Evolutionary conservation across 37 sponge, comb jelly and placozoan species (phyloP), one percentile per base, ranked within the genome.

Genomic region (Ephydatia muelleri): DNA sequence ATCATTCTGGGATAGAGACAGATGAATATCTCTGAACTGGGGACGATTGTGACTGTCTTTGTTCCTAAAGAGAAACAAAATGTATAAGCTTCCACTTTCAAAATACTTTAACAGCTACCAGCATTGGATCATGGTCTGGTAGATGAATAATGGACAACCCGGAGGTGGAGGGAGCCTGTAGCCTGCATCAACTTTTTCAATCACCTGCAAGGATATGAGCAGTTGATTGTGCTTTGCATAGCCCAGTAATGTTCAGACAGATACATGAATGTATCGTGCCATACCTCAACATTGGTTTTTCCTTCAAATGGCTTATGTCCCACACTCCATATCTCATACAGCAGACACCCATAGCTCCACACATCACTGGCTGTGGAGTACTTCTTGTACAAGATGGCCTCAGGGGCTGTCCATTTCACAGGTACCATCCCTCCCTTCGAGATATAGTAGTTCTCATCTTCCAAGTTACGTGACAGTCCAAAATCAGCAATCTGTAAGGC

Each of bases 281-380:
- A 71, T 71, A 71, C 72, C 72, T 71, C 72, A 34, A 34, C 32
- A 40, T 76, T 76, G 6, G 77, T 39, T 3, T 37, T 38, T 76
- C 38, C 38, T 37, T 76, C 77, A 76, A 76, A 76, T 37, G 77
- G 77, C 38, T 34, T 76, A 76, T 76, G 77, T 0, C 77, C 77
- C 77, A 76, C 25, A 38, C 77, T 76, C 77, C 77, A 76, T 76
- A 76, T 76, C 77, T 76, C 77, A 37, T 76, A 76, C 47, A 76
- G 57, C 57, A 57, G 57, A 14, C 57, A 57, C 19, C 57, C 57
- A 11, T 57, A 57, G 57, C 57, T 57, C 57, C 57, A 57, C 57
- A 57, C 57, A 57, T 57, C 57, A 57, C 57, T 57, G 57, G 57
- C 57, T 13, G 16, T 57, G 16, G 57, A 57, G 57, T 57, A 57